Conservation (phyloP, 2,113 vertebrate species). For the Zapus hudsonius region DNA sequence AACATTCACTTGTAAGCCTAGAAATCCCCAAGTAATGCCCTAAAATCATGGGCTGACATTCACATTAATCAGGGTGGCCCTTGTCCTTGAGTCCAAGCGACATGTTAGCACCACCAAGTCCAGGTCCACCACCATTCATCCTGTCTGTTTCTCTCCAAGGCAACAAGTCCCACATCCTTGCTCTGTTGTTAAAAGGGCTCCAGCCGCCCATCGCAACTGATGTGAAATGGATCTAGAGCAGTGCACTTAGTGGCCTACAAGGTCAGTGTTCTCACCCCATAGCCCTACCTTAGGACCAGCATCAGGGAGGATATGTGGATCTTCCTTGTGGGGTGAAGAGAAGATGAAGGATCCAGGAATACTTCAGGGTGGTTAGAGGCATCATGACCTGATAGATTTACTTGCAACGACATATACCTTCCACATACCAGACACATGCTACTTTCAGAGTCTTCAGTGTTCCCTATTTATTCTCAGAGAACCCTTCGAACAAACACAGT, state of each 20-base stretch:
- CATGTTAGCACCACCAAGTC: not conserved
- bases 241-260: constrained; percentile 95
- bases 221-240: constrained; percentile 95
- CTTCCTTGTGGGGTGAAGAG: not conserved
- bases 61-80: not conserved
- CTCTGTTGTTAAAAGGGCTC: constrained; percentile 94
- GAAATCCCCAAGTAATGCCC: not conserved
- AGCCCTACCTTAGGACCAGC: not conserved
- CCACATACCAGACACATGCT: not conserved
- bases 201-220: constrained; percentile 94
- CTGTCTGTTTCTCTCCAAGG: constrained; percentile 84
- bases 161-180: constrained; percentile 92
- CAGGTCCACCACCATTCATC: not conserved
- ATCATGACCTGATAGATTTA: not conserved
- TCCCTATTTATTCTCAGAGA: not conserved
- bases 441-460: not conserved
- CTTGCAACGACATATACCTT: not conserved
- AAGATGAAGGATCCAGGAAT: not conserved
- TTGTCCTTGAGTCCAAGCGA: not conserved
- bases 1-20: not conserved
- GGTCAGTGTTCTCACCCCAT: constrained; percentile 80
- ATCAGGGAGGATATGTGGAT: not conserved
- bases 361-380: not conserved
- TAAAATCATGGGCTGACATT: not conserved
- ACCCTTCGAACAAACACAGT: not conserved